These are phyloP conservation scores for Clarias batrachus DNA, from an alignment of 2,113 vertebrate genomes.

Conservation along the genomic window DNA sequence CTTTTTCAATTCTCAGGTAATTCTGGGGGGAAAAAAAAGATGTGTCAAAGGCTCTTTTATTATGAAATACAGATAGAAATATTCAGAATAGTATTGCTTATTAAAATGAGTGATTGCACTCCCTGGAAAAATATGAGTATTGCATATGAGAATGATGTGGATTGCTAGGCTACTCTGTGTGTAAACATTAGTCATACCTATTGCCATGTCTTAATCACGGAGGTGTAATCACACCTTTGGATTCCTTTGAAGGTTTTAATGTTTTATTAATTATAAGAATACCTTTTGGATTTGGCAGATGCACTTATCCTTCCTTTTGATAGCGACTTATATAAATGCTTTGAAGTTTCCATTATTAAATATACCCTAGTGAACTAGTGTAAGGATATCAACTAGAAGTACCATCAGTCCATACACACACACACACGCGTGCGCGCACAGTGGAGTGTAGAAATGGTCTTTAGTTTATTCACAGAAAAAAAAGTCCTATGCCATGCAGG, in stretches of 20 bases:
- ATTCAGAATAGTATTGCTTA: slow-evolving; percentile 53
- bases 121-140: slow-evolving; percentile 43
- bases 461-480: no score
- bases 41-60: slow-evolving; percentile 42
- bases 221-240: slow-evolving; percentile 38
- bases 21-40: slow-evolving; percentile 42
- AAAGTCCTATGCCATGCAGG: no score
- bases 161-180: slow-evolving; percentile 22
- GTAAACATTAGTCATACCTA: slow-evolving; percentile 51
- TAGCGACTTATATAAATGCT: no score
- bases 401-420: no score
- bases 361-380: no score
- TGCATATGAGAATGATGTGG: slow-evolving; percentile 36
- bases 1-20: slow-evolving; percentile 25
- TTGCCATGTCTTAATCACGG: slow-evolving; percentile 43
- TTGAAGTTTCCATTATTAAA: no score
- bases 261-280: no score
- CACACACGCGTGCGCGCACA: no score
- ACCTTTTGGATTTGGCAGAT: no score
- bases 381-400: no score
- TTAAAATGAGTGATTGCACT: slow-evolving; percentile 38
- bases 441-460: no score
- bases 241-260: slow-evolving; percentile 10
- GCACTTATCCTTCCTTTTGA: no score
- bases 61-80: slow-evolving; percentile 11